Percentiles rank a stretch among this genome's conserved stretches.
These are phyloP conservation scores for Drosophila diplacantha DNA, from an alignment of 2,888 invertebrate genomes.

Conservation along the genomic window DNA sequence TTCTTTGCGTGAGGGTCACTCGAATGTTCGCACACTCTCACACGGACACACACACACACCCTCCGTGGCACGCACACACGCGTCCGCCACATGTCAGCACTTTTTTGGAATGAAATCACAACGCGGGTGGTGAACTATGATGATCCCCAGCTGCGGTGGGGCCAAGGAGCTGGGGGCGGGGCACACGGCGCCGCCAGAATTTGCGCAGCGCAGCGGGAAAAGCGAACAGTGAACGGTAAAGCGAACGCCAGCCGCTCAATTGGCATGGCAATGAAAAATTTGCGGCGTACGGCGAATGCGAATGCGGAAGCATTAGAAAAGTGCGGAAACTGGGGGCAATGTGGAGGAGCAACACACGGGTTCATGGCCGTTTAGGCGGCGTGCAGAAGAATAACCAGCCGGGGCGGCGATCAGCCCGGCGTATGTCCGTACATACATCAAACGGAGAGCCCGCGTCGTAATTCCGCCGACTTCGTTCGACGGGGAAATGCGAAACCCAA, in stretches of 20 bases:
- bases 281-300: conserved; percentile 8
- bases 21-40: conserved; percentile 8
- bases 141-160: conserved; percentile 3
- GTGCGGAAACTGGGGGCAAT: conserved; percentile 20
- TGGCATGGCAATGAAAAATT: conserved; percentile 28
- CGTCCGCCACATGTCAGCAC: conserved; percentile 10
- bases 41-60: neutral
- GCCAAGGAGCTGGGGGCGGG: conserved; percentile 1
- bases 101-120: conserved; percentile 12
- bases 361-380: conserved; percentile 2
- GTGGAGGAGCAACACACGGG: neutral
- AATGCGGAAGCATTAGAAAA: conserved; percentile 39
- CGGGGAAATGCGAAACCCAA: conserved; percentile 25
- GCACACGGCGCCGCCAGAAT: conserved; percentile 27
- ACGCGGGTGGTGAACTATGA: conserved; percentile 6
- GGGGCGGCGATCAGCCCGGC: conserved; percentile 2
- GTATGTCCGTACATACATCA: neutral
- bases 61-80: conserved; percentile 4
- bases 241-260: conserved; percentile 20
- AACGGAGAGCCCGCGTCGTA: conserved; percentile 17
- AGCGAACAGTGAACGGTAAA: conserved; percentile 3
- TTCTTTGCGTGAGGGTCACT: conserved; percentile 28
- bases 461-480: conserved; percentile 4
- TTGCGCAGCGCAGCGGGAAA: conserved; percentile 33
- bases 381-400: conserved; percentile 4